These are phyloP conservation scores for Nothoprocta pentlandii DNA, from an alignment of 2,113 vertebrate genomes.

Conservation along the genomic window DNA sequence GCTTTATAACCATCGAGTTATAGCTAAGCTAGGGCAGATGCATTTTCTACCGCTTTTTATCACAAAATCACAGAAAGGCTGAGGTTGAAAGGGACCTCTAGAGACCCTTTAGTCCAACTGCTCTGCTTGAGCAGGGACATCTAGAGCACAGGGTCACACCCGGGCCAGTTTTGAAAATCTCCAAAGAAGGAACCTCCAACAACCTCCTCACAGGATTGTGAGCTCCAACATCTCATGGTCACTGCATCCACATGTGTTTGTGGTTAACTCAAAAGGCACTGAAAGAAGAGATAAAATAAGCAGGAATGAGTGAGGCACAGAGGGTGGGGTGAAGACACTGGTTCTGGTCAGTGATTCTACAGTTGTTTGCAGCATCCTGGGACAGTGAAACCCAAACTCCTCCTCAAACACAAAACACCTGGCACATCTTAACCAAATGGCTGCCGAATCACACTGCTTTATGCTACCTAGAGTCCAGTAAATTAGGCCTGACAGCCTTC, in stretches of 20 bases:
- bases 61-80: too few relatives aligned
- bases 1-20: background rate
- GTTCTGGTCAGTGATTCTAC: accelerated
- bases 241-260: accelerated
- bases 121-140: too few relatives aligned
- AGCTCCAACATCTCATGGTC: too few relatives aligned
- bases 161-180: too few relatives aligned
- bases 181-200: too few relatives aligned
- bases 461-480: background rate
- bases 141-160: too few relatives aligned
- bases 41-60: background rate
- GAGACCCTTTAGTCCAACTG: too few relatives aligned
- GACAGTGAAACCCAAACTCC: background rate
- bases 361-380: background rate
- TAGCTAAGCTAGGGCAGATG: accelerated
- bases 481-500: background rate
- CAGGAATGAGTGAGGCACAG: accelerated
- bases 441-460: background rate
- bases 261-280: background rate
- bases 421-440: background rate
- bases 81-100: too few relatives aligned
- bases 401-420: background rate
- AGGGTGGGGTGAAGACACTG: background rate
- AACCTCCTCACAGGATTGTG: too few relatives aligned
- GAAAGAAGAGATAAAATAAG: background rate